Evolutionary conservation across 2,888 invertebrate genomes (phyloP).

Genomic region (Tetranychus truncatus): DNA sequence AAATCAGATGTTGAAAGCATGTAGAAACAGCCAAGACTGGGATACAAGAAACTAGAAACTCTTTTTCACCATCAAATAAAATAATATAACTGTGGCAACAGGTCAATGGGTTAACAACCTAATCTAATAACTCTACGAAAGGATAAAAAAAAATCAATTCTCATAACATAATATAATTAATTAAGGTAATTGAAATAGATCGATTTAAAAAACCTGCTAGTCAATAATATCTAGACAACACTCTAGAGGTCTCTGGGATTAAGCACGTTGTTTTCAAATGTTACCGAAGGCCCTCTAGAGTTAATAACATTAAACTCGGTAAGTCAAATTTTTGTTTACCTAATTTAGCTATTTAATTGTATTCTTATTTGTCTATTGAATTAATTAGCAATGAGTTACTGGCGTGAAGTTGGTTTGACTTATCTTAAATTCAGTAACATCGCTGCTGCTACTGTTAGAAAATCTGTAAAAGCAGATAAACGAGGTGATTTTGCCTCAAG

Average conservation of each 20-base stretch:
- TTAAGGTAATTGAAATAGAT: background rate
- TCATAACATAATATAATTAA: background rate
- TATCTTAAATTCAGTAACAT: conserved; percentile 21
- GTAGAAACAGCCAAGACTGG: background rate
- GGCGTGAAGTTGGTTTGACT: conserved; percentile 20
- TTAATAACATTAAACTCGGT: no score
- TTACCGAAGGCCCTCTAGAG: no score
- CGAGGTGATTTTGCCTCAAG: conserved; percentile 10
- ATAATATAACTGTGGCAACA: background rate
- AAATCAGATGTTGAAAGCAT: background rate
- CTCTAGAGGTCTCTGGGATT: no score
- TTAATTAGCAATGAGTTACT: conserved; percentile 19
- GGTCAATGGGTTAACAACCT: background rate
- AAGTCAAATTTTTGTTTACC: no score
- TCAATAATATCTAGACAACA: no score
- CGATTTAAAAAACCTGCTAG: background rate
- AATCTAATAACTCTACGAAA: background rate
- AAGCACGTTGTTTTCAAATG: no score
- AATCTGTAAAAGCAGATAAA: conserved; percentile 18
- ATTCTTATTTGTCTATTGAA: background rate
- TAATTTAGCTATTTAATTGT: no score
- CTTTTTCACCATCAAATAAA: background rate
- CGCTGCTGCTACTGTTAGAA: conserved; percentile 19
- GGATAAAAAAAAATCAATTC: background rate
- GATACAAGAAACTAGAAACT: background rate